A percentile compares a stretch with the other conserved stretches of the same genome.
phyloP scores from a whole-genome alignment of 2,888 invertebrate species.

The Drepana falcataria region DNA sequence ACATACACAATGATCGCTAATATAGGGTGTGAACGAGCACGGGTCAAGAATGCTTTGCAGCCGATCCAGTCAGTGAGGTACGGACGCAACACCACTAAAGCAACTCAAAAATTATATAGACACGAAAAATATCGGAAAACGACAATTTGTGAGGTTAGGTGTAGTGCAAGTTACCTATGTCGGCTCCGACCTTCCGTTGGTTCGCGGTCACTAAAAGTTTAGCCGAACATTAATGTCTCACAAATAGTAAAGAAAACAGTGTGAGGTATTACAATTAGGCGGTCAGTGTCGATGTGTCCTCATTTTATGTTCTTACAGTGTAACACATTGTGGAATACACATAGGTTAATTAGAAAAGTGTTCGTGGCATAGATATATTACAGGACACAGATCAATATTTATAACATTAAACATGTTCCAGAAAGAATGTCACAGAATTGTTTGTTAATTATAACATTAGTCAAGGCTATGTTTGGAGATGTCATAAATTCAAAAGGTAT shows the following conservation, averaged over 20 bases:
- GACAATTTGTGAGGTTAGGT: slow-evolving; percentile 77
- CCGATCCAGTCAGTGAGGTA: slow-evolving; percentile 78
- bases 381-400: slow-evolving; percentile 51
- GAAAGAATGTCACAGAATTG: slow-evolving; percentile 77
- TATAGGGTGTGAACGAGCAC: slow-evolving; percentile 73
- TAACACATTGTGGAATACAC: slow-evolving; percentile 44
- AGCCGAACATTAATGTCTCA: slow-evolving; percentile 76
- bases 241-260: slow-evolving; percentile 54
- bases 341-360: slow-evolving; percentile 40
- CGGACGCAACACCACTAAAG: slow-evolving; percentile 79
- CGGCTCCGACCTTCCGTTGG: slow-evolving; percentile 84
- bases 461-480: slow-evolving; percentile 3
- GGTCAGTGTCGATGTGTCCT: slow-evolving; percentile 52
- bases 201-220: slow-evolving; percentile 83
- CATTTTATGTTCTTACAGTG: slow-evolving; percentile 43
- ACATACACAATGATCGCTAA: slow-evolving; percentile 77
- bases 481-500: slow-evolving; percentile 6
- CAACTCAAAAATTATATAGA: slow-evolving; percentile 76
- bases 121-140: slow-evolving; percentile 75
- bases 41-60: slow-evolving; percentile 74
- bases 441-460: slow-evolving; percentile 17
- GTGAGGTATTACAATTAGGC: slow-evolving; percentile 39
- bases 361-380: slow-evolving; percentile 39
- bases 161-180: slow-evolving; percentile 83
- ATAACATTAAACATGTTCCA: slow-evolving; percentile 47